Percentiles rank a stretch among this genome's conserved stretches.
Evolutionary conservation across 2,797 vertebrate genomes (phyloP).

Genomic region (Pseudopleuronectes americanus): DNA sequence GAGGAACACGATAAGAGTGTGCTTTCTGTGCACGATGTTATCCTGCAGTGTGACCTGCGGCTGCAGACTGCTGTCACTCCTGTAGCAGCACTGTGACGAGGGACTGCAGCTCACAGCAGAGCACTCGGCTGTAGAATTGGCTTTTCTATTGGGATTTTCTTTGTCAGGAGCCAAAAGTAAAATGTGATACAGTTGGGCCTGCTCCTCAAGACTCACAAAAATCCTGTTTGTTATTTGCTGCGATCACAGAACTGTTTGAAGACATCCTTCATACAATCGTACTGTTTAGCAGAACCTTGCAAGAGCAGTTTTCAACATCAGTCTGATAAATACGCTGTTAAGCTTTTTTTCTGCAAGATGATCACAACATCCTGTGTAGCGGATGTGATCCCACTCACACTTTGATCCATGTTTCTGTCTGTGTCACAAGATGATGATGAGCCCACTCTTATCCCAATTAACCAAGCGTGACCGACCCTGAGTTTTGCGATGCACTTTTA

Average conservation of each 20-base stretch:
- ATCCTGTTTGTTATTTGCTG: constrained; percentile 38
- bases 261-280: constrained; percentile 1
- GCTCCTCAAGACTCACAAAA: constrained; percentile 5
- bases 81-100: constrained; percentile 15
- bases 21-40: constrained; percentile 27
- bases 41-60: constrained; percentile 10
- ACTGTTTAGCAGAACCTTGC: neutral
- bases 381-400: too few species aligned
- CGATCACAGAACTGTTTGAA: constrained; percentile 14
- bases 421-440: too few species aligned
- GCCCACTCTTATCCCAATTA: too few species aligned
- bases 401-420: too few species aligned
- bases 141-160: constrained; percentile 52
- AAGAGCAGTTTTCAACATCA: too few species aligned
- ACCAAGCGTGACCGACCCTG: too few species aligned
- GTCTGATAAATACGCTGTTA: too few species aligned
- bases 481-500: too few species aligned
- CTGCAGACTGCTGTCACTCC: constrained; percentile 22
- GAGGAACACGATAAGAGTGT: constrained; percentile 51
- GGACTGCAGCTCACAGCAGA: constrained; percentile 1
- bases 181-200: constrained; percentile 13
- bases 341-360: too few species aligned
- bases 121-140: constrained; percentile 46
- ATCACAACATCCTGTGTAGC: too few species aligned
- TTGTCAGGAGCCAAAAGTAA: constrained; percentile 38